phyloP scores from a whole-genome alignment of 2,797 vertebrate species.

The Lophius americanus region DNA sequence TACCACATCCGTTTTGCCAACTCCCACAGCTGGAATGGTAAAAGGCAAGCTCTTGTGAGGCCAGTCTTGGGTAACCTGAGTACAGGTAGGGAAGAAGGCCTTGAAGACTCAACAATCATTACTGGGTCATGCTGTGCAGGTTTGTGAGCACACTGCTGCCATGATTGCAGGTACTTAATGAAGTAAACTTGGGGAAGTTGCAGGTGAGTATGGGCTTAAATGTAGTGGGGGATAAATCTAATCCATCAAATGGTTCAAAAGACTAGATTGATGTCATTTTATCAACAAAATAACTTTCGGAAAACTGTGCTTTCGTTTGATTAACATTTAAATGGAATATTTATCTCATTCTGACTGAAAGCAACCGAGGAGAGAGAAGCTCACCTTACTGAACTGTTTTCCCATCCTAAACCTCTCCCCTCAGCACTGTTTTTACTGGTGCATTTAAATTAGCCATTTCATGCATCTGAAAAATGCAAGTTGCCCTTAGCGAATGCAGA shows the following conservation, averaged over 20 bases:
- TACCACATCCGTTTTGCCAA: constrained; percentile 83
- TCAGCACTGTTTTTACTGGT: constrained; percentile 66
- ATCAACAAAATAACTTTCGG: too few relatives aligned
- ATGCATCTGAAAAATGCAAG: constrained; percentile 82
- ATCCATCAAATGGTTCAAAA: not conserved
- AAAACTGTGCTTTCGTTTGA: too few relatives aligned
- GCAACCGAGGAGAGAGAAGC: constrained; percentile 59
- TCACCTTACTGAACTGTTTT: constrained; percentile 3
- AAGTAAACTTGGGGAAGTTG: constrained; percentile 60
- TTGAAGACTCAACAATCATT: constrained; percentile 60
- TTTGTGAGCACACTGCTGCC: constrained; percentile 69
- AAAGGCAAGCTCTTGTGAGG: constrained; percentile 80
- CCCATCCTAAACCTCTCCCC: constrained; percentile 8
- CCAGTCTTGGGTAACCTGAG: constrained; percentile 84
- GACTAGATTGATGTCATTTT: not conserved
- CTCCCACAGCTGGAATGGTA: constrained; percentile 81
- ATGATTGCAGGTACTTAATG: constrained; percentile 67
- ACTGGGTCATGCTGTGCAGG: constrained; percentile 55
- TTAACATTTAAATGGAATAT: not conserved
- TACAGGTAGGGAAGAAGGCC: constrained; percentile 80
- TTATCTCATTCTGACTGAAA: constrained; percentile 42
- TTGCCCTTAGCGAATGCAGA: constrained; percentile 83
- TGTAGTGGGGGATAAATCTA: not conserved
- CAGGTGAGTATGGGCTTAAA: constrained; percentile 41
- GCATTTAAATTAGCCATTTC: constrained; percentile 70